Base-by-base conservation (phyloP, 2,113 vertebrate genomes). In the Lucifuga dentata region DNA sequence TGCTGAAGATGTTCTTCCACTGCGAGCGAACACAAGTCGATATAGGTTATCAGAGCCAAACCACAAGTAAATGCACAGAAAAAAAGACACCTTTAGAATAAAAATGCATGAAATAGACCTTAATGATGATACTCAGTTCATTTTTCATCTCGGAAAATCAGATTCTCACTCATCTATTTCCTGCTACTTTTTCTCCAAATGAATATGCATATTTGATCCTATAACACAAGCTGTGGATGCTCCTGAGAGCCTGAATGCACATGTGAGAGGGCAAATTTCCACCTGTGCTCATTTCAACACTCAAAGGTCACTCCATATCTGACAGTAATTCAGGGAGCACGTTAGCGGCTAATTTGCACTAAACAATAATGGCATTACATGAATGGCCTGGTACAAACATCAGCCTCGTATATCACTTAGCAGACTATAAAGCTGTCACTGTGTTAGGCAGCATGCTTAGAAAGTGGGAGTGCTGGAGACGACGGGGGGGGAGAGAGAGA, bases 301-400 rank as follows among this genome's bases (percentile, higher is more conserved):
- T 11, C 38, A 91, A 84, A 88, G 85, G 75, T 85, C 80, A 87
- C 68, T 43, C 68, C 51, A 55, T 43, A 76, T 66, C 74, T 61
- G 74, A 88, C 83, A 67, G 57, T 84, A 70, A 87, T 81, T 79
- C 78, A 74, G 68, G 72, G 49, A 50, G 63, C 63, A 46, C 61
- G 76, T 89, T 76, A 78, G 75, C 55, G 70, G 79, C 80, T 86
- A 85, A 89, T 90, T 88, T 88, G 80, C 70, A 58, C 85, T 78
- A 76, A 86, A 81, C 85, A 86, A 81, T 83, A 73, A 86, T 63
- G 75, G 72, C 49, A 9, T 72, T 50, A 74, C 65, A 71, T 15
- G 67, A 75, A 3, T 26, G 79, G 80, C 81, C 73, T 38, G 66
- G 51, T 32, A 61, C 66, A 56, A 44, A 19, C 36, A 32, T 24